phyloP scores from a whole-genome alignment of 2,888 invertebrate genomes.

The Blastobasis lacticolella region DNA sequence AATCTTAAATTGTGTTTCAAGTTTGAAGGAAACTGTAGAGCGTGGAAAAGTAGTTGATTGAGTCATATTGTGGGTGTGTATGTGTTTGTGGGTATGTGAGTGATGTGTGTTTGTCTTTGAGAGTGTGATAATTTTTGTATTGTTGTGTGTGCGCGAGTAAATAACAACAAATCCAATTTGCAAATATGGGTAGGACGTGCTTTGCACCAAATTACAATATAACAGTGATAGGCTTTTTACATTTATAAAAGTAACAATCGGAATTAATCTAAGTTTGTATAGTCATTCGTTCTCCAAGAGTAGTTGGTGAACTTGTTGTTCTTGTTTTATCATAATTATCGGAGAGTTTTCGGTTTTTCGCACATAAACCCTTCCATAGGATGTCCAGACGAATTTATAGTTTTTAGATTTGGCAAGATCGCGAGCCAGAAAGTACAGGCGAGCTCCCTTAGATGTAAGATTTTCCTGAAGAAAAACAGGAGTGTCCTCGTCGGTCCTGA shows the following conservation, averaged over 20 bases:
- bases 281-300: not conserved
- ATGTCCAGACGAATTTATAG: slow-evolving; percentile 9
- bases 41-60: too few relatives aligned
- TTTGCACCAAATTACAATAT: not conserved
- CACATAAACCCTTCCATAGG: slow-evolving; percentile 6
- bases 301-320: slow-evolving; percentile 2
- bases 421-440: slow-evolving; percentile 10
- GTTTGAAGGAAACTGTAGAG: too few relatives aligned
- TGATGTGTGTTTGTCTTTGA: too few relatives aligned
- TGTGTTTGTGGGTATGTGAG: too few relatives aligned
- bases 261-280: not conserved
- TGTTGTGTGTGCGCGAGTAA: too few relatives aligned
- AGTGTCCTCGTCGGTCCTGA: slow-evolving; percentile 5
- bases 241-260: not conserved
- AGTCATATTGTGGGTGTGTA: too few relatives aligned
- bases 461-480: slow-evolving; percentile 10
- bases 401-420: slow-evolving; percentile 1
- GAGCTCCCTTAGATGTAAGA: slow-evolving; percentile 7
- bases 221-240: not conserved
- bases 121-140: too few relatives aligned
- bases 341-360: slow-evolving; percentile 2
- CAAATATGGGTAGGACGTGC: not conserved
- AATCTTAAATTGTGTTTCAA: too few relatives aligned
- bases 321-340: slow-evolving; percentile 1
- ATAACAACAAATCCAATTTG: too few relatives aligned